Evolutionary conservation across 2,113 vertebrate genomes (phyloP).

Genomic region (Neomonachus schauinslandi): DNA sequence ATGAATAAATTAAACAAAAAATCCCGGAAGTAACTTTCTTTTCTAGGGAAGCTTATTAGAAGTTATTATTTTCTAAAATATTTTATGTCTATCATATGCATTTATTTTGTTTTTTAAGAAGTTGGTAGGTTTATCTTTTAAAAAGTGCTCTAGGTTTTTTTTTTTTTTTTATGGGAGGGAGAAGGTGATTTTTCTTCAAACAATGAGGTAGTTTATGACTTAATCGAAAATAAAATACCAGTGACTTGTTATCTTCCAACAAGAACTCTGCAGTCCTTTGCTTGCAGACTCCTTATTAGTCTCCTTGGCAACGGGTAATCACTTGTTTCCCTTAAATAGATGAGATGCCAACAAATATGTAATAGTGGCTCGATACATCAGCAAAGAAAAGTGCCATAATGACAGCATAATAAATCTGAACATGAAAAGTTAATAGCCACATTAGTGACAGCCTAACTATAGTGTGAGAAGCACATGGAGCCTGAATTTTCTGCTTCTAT

Average conservation of each 20-base stretch:
- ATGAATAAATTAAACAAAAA: too few relatives aligned
- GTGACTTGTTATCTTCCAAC: conserved; percentile 74
- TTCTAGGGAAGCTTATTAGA: background rate
- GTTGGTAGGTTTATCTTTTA: background rate
- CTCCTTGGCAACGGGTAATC: conserved; percentile 87
- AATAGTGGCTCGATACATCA: conserved; percentile 83
- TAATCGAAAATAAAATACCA: conserved; percentile 82
- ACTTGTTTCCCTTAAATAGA: conserved; percentile 86
- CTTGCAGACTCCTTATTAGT: conserved; percentile 84
- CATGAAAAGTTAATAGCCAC: conserved; percentile 85
- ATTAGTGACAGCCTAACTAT: conserved; percentile 82
- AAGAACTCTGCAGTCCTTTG: conserved; percentile 69
- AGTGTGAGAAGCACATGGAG: conserved; percentile 36
- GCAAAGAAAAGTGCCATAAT: conserved; percentile 80
- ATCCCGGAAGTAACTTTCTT: background rate
- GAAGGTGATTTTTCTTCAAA: conserved; percentile 33
- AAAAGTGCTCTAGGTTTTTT: conserved; percentile 59
- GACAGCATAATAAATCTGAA: conserved; percentile 85
- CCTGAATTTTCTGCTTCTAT: conserved; percentile 55
- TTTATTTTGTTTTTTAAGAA: background rate
- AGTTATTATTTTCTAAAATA: conserved; percentile 2
- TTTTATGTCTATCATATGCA: background rate
- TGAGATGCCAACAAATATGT: conserved; percentile 86
- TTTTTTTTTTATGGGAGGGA: conserved; percentile 71
- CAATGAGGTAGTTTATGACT: conserved; percentile 78